Evolutionary conservation across 2,113 vertebrate species (phyloP), one percentile per base, ranked within the genome.

Genomic region (Atractosteus spatula): DNA sequence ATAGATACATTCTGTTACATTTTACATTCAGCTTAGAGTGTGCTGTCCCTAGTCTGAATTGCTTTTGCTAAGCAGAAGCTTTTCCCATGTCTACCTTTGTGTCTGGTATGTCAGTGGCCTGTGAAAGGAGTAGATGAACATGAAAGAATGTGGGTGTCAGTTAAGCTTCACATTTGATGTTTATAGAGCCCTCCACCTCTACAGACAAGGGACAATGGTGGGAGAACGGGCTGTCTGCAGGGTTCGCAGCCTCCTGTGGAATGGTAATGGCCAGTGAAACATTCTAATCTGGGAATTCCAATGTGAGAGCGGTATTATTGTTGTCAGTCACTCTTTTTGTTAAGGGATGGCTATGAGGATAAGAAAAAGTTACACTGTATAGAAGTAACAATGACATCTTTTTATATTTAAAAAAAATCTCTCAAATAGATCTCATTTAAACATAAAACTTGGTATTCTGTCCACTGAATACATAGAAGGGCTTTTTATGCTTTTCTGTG

Each of bases 171-270:
- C 10, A 7, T 66, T 51, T 45, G 2, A 1, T 71, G 80, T 61
- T 79, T 45, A 16, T 14, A 67, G 79, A 72, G 80, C 72, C 81
- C 3, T 44, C 17, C 44, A 73, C 17, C 66, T 75, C 57, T 70
- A 3, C 44, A 3, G 16, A 70, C 70, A 66, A 68, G 51, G 16
- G 70, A 73, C 17, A 56, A 17, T 68, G 14, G 45, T 29, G n/a
- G 29, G 70, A 55, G 16, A 74, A 66, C 2, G 12, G 62, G 3
- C 16, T 68, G 29, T 62, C 3, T 66, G 8, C 70, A 55, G 43
- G 12, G 62, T 75, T 69, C 72, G 64, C 0, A 0, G 62, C 77
- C 76, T 79, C 70, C 74, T 79, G 62, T 72, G 77, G 70, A 78
- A 81, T 56, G 70, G 55, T 76, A 69, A 68, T 54, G 72, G 62